Evolutionary conservation across 2,888 invertebrate genomes (phyloP), one percentile per base, ranked within the genome.

Genomic region (Pollenia angustigena): DNA sequence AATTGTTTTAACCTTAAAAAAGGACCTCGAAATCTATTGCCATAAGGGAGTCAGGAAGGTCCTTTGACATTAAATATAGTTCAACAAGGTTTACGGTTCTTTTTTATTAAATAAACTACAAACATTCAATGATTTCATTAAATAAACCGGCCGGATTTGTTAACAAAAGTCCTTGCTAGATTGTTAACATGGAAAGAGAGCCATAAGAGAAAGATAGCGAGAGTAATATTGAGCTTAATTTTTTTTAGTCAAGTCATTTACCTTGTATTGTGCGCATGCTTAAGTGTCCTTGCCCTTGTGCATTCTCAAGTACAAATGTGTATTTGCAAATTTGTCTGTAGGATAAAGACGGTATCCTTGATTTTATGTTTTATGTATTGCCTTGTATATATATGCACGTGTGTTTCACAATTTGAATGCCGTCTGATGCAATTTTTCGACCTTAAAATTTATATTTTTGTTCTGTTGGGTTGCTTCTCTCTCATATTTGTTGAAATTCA

Each of bases 241-340:
- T 32, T 32, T 23, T 32, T 32, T 32, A 32, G 32, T 6, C 64
- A 74, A 69, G 79, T 83, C 80, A 76, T 76, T 86, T 86, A 83
- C 66, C 75, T 83, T 80, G 64, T 72, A 8, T 42, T 42, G 72
- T 89, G 92, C 93, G 93, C 93, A 93, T 91, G 92, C 91, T 90
- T 90, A 88, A 86, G 90, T 91, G 92, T 92, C 92, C 93, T 92
- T 93, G 93, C 92, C 93, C 93, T 93, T 93, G 92, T 92, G 18
- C 50, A 12, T 66, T 66, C 10, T 11, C 32, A 58, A 16, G n/a
- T 10, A 58, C 87, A 64, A 74, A 69, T 58, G 54, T 40, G 11
- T 52, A 11, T 23, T 10, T 32, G 52, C 52, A 16, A 16, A 2
- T 23, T 16, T 42, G 52, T 54, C 0, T 71, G 14, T 32, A 18